Evolutionary conservation across 2,113 vertebrate species (phyloP), one percentile per base, ranked within the genome.

Genomic region (Microcebus lehilahytsara): DNA sequence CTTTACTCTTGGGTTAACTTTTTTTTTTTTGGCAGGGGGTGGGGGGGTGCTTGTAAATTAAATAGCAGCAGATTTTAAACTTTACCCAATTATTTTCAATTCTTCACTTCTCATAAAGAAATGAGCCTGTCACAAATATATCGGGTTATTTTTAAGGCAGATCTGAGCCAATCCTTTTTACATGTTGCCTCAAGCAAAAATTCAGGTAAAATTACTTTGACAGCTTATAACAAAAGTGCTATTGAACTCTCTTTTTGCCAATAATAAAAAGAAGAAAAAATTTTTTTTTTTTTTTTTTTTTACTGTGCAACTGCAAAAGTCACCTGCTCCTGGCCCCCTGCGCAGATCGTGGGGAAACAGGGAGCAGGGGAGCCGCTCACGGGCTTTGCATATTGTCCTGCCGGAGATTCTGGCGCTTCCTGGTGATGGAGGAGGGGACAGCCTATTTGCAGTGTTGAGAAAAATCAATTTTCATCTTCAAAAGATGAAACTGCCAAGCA

Each of bases 391-490:
- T 1, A 34, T 56, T 13, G n/a, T 37, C 80, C 30, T 34, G 20
- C 75, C 14, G 30, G 2, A 11, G 30, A 10, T 42, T n/a, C 64
- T 53, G 71, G n/a, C 23, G 62, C 42, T n/a, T 81, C 37, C 2
- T 42, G 23, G 84, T 37, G 53, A 25, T 25, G 71, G 87, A 66
- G 56, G 77, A 96, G 23, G 80, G 90, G 64, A 16, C 1, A 66
- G 77, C 88, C 96, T 96, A 83, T 96, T 97, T 95, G 85, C 88
- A 64, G 94, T 40, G 56, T 75, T 62, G 94, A 91, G 95, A 97
- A 98, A 98, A 98, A 98, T 98, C 98, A 96, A 97, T 98, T 98
- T 98, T 96, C 97, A 97, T 98, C 97, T 98, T 96, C 97, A 93
- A 94, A 97, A 97, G 97, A 98, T 98, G 96, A 96, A 98, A 97